These are phyloP conservation scores for Melitaea cinxia DNA, from an alignment of 1,140 invertebrate species.

Conservation along the genomic window DNA sequence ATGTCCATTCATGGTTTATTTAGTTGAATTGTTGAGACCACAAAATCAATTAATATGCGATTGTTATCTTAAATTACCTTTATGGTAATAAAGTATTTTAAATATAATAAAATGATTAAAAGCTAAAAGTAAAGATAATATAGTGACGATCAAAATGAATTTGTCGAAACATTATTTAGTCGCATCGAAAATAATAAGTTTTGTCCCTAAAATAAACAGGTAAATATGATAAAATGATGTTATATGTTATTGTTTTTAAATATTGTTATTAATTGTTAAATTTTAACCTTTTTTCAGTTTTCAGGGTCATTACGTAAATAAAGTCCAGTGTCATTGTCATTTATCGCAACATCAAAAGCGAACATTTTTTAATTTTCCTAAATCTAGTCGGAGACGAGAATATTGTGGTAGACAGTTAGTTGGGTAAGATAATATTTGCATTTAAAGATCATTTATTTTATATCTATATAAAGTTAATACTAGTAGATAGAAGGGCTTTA, in stretches of 20 bases:
- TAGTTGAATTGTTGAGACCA: not conserved
- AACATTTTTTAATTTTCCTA: conserved; percentile 68
- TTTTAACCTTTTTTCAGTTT: conserved; percentile 47
- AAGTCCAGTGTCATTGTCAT: conserved; percentile 61
- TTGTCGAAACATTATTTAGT: conserved; percentile 13
- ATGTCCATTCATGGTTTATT: not conserved
- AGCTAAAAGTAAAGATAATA: not conserved
- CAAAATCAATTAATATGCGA: not conserved
- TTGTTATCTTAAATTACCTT: not conserved
- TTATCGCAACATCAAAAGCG: conserved; percentile 50
- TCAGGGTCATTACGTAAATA: conserved; percentile 79
- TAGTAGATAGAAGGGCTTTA: too few species aligned
- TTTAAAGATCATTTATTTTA: not conserved
- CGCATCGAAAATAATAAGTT: not conserved
- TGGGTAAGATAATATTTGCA: conserved; percentile 81
- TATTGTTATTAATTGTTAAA: not conserved
- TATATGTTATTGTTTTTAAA: not conserved
- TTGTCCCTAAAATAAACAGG: not conserved
- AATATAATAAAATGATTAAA: not conserved
- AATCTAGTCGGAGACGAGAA: conserved; percentile 80
- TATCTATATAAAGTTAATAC: too few species aligned
- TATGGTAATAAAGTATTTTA: not conserved
- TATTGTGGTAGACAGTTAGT: conserved; percentile 87
- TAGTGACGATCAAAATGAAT: conserved; percentile 11
- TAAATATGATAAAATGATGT: conserved; percentile 7